A percentile compares a stretch with the other conserved stretches of the same genome.
Conservation (phyloP, 1,140 invertebrate genomes). For the Zaprionus africanus region DNA sequence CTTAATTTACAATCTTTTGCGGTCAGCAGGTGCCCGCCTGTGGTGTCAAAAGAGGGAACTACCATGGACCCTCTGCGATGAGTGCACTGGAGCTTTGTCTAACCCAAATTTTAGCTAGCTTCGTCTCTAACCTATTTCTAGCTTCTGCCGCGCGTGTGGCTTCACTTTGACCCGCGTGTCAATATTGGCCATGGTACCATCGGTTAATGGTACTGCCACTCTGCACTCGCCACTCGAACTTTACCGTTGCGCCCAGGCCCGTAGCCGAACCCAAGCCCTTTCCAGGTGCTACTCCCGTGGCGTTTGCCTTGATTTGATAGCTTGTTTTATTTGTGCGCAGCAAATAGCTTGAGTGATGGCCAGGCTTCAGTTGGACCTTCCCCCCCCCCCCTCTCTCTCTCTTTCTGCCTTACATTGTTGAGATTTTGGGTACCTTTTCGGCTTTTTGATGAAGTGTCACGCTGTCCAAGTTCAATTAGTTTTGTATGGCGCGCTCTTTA, state of each 20-base stretch:
- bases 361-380: slow-evolving; percentile 28
- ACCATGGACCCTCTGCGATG: slow-evolving; percentile 26
- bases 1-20: slow-evolving; percentile 77
- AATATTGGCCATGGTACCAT: slow-evolving; percentile 46
- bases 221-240: slow-evolving; percentile 22
- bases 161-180: slow-evolving; percentile 50
- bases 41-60: slow-evolving; percentile 20
- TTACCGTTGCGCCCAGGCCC: slow-evolving; percentile 31
- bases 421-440: slow-evolving; percentile 24
- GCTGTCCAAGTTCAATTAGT: slow-evolving; percentile 82
- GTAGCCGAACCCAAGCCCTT: not conserved
- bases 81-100: slow-evolving; percentile 25
- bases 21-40: slow-evolving; percentile 55
- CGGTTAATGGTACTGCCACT: slow-evolving; percentile 42
- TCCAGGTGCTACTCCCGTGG: slow-evolving; percentile 57
- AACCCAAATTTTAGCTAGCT: slow-evolving; percentile 32
- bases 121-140: slow-evolving; percentile 58
- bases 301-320: slow-evolving; percentile 74
- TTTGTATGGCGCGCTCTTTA: slow-evolving; percentile 70
- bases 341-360: slow-evolving; percentile 78
- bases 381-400: not conserved
- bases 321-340: slow-evolving; percentile 78
- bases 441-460: slow-evolving; percentile 71
- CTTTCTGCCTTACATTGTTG: slow-evolving; percentile 56
- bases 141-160: slow-evolving; percentile 38